phyloP scores from a whole-genome alignment of 2,888 invertebrate species.

The Acanthoscelides obtectus region DNA sequence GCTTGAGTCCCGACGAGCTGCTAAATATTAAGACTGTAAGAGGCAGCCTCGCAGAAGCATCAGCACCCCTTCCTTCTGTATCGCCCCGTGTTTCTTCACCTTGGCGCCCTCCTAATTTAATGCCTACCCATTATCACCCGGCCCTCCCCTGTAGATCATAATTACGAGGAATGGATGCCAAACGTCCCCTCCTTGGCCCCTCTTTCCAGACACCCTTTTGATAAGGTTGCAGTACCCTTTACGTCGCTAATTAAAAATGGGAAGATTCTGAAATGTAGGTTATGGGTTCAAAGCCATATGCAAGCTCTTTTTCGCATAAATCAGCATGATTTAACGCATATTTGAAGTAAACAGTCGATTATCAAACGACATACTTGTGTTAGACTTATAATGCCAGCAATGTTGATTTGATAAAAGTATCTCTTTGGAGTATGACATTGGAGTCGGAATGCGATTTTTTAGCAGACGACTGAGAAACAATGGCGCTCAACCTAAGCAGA shows the following conservation, averaged over 20 bases:
- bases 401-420: no score
- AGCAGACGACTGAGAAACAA: no score
- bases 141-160: constrained; percentile 8
- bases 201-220: not conserved
- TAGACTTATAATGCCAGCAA: no score
- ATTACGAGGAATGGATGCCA: not conserved
- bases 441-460: no score
- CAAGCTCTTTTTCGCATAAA: no score
- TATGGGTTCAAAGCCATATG: not conserved
- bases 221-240: not conserved
- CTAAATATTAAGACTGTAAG: not conserved
- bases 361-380: no score
- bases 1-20: not conserved
- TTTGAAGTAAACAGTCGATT: no score
- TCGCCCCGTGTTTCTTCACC: constrained; percentile 25
- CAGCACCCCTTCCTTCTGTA: constrained; percentile 1
- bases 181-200: not conserved
- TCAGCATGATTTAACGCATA: no score
- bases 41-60: constrained; percentile 19
- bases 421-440: no score
- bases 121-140: constrained; percentile 14
- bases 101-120: constrained; percentile 14
- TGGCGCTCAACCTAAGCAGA: no score
- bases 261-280: not conserved
- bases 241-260: not conserved